Evolutionary conservation across 2,888 invertebrate genomes (phyloP), one percentile per base, ranked within the genome.

Genomic region (Brachylomia viminalis): DNA sequence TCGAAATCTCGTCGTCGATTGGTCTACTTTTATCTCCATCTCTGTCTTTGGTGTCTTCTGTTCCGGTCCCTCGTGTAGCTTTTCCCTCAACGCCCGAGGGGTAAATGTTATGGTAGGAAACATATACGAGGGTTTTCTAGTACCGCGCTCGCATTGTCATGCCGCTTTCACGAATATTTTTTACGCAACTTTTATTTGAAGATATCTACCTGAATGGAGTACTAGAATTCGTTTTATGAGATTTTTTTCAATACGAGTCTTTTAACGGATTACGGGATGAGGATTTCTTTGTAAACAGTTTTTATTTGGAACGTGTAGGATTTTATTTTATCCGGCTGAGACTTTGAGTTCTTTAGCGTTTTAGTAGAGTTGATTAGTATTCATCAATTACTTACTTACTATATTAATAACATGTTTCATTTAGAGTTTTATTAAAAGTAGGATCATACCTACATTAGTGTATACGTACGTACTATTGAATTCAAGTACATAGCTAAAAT

Each of bases 41-140:
- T 92, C 92, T 78, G 38, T 94, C 91, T 80, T 38, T 2, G 66
- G 7, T 11, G 13, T 82, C n/a, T 70, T 58, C 62, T 72, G 78
- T 93, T 94, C 81, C 91, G 7, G 58, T 96, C 92, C 58, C 90
- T 17, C 95, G 88, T 91, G 92, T 94, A 95, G 96, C 95, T 95
- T 95, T 95, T 95, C 93, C 95, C 93, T 93, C 94, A 90, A 95
- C 96, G 96, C 96, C 96, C 91, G 95, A 95, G 96, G 96, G 96
- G 95, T 94, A 96, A 96, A 96, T 97, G 96, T 97, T 97, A 95
- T 96, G 96, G 92, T 96, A 96, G 95, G 94, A 92, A 96, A 96
- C 96, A 95, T 96, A 96, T 94, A 97, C 97, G 95, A 94, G 93
- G 95, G 95, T 94, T 95, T 95, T 95, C 94, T 94, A 92, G 94